Conservation (phyloP, 2,888 invertebrate species). For the Emmelina monodactyla region DNA sequence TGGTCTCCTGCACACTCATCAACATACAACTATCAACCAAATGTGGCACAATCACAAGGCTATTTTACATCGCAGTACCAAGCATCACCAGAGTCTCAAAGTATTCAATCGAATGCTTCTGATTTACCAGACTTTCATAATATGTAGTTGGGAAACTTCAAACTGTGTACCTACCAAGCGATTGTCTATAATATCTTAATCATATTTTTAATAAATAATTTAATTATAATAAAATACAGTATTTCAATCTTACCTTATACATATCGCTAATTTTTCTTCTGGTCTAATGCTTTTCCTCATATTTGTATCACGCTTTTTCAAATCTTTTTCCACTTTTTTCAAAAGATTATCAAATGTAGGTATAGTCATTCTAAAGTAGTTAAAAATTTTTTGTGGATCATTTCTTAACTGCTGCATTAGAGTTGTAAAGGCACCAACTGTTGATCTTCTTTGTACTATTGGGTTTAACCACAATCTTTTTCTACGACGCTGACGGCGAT, state of each 20-base stretch:
- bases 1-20: too few relatives aligned
- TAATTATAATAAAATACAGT: constrained; percentile 15
- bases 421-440: constrained; percentile 15
- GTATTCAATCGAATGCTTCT: too few relatives aligned
- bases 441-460: constrained; percentile 17
- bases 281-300: constrained; percentile 18
- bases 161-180: too few relatives aligned
- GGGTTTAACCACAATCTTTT: constrained; percentile 19
- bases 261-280: constrained; percentile 19
- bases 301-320: constrained; percentile 18
- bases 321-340: constrained; percentile 15
- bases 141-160: too few relatives aligned
- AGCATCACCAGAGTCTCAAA: too few relatives aligned
- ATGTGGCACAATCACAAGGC: too few relatives aligned
- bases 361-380: constrained; percentile 17
- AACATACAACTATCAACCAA: too few relatives aligned
- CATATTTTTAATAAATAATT: too few relatives aligned
- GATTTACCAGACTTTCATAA: too few relatives aligned
- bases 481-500: constrained; percentile 18
- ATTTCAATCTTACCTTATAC: constrained; percentile 18
- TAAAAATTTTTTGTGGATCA: constrained; percentile 15
- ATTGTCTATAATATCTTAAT: too few relatives aligned
- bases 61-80: too few relatives aligned
- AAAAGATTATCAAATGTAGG: constrained; percentile 16
- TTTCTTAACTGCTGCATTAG: constrained; percentile 16